phyloP scores from a whole-genome alignment of 2,113 vertebrate species.

The Phyllostomus discolor region DNA sequence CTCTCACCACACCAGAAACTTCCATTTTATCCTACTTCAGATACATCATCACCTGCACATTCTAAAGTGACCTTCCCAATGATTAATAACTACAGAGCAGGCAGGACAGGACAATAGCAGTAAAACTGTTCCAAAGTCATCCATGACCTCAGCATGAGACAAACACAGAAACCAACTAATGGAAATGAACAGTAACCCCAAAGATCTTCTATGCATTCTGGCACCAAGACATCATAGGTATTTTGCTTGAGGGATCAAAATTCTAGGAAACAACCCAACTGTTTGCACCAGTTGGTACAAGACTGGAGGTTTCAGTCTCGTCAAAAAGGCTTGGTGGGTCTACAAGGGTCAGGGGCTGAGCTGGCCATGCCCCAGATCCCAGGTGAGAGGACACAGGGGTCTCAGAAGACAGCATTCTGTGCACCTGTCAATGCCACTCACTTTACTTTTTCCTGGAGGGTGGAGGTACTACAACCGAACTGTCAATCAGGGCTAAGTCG shows the following conservation, averaged over 20 bases:
- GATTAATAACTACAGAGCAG: background rate
- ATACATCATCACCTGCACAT: background rate
- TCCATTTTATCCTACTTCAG: background rate
- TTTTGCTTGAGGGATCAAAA: background rate
- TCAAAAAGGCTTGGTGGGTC: background rate
- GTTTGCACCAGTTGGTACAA: background rate
- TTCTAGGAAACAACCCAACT: background rate
- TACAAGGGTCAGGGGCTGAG: background rate
- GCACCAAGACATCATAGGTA: background rate
- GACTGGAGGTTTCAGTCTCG: background rate
- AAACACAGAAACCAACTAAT: background rate
- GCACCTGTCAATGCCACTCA: background rate
- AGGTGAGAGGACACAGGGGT: background rate
- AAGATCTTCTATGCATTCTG: background rate
- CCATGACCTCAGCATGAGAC: background rate
- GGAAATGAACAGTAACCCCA: background rate
- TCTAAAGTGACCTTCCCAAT: background rate
- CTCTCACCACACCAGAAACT: background rate
- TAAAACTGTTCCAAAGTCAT: slow-evolving; percentile 2
- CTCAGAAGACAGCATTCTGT: background rate
- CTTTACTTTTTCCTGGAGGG: background rate
- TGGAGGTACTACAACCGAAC: background rate
- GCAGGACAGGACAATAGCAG: background rate
- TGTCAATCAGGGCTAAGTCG: background rate
- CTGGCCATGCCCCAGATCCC: background rate